phyloP scores from a whole-genome alignment of 1,140 invertebrate genomes.

The Panulirus ornatus region DNA sequence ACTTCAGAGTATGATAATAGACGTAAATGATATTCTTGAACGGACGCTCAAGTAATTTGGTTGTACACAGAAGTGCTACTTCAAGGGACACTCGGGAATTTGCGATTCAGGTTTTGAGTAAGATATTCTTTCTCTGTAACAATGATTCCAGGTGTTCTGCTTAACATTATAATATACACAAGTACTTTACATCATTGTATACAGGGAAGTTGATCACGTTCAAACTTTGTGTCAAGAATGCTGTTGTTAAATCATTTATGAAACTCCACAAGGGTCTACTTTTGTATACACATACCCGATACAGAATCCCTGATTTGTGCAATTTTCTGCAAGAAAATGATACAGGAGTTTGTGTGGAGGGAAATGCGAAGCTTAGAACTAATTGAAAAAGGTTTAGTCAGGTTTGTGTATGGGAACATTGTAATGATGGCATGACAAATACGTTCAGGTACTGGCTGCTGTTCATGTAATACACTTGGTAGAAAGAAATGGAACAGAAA shows the following conservation, averaged over 20 bases:
- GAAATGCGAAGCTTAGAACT: not conserved
- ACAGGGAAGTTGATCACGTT: not conserved
- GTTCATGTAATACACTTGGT: too few species aligned
- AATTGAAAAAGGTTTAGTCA: too few species aligned
- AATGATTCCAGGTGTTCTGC: not conserved
- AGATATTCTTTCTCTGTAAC: not conserved
- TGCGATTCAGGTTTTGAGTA: not conserved
- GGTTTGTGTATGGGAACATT: too few species aligned
- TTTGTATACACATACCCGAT: slow-evolving; percentile 52
- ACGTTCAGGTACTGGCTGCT: too few species aligned
- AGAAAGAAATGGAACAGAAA: too few species aligned
- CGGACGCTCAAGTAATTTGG: too few species aligned
- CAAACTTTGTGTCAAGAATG: not conserved
- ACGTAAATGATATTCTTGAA: not conserved
- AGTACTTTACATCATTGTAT: not conserved
- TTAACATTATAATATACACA: not conserved
- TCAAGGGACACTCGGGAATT: not conserved
- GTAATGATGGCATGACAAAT: too few species aligned
- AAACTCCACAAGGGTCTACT: not conserved
- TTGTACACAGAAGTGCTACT: not conserved
- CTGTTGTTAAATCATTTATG: not conserved
- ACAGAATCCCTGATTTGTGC: slow-evolving; percentile 36
- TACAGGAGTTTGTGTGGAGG: slow-evolving; percentile 23
- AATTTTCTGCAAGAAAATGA: slow-evolving; percentile 49
- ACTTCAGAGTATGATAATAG: not conserved